Conservation (phyloP, 2,113 vertebrate species). For the Prietella phreatophila region DNA sequence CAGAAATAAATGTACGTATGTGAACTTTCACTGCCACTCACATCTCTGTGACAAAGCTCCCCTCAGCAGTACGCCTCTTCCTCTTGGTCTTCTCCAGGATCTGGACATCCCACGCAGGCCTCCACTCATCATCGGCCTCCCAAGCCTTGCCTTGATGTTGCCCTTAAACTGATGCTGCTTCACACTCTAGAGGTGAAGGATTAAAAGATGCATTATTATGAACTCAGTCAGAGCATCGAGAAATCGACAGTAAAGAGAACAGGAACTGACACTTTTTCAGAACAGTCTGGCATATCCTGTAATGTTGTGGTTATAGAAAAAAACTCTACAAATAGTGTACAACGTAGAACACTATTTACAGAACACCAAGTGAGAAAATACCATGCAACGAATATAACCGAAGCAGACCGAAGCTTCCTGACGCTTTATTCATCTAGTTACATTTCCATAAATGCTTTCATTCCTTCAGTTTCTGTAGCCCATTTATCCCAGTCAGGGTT, state of each 20-base stretch:
- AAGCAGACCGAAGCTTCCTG: not conserved
- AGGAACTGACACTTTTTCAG: not conserved
- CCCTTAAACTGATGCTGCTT: slow-evolving; percentile 81
- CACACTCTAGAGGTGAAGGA: slow-evolving; percentile 72
- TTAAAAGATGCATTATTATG: not conserved
- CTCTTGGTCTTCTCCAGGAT: slow-evolving; percentile 73
- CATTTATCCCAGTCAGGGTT: not conserved
- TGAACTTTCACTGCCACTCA: slow-evolving; percentile 51
- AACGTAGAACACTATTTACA: not conserved
- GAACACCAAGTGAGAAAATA: not conserved
- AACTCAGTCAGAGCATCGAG: not conserved
- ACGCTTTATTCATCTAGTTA: not conserved
- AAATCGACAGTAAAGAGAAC: not conserved
- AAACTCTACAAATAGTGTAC: not conserved
- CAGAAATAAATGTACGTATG: not conserved
- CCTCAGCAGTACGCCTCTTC: slow-evolving; percentile 67
- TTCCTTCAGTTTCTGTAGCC: not conserved
- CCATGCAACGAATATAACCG: not conserved
- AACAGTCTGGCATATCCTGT: not conserved
- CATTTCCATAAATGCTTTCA: not conserved
- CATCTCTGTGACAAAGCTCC: slow-evolving; percentile 74
- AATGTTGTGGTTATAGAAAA: not conserved
- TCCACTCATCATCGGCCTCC: slow-evolving; percentile 72
- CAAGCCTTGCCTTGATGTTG: slow-evolving; percentile 83
- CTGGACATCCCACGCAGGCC: slow-evolving; percentile 70